phyloP scores from a whole-genome alignment of 2,888 invertebrate genomes.

The Dugesia japonica region DNA sequence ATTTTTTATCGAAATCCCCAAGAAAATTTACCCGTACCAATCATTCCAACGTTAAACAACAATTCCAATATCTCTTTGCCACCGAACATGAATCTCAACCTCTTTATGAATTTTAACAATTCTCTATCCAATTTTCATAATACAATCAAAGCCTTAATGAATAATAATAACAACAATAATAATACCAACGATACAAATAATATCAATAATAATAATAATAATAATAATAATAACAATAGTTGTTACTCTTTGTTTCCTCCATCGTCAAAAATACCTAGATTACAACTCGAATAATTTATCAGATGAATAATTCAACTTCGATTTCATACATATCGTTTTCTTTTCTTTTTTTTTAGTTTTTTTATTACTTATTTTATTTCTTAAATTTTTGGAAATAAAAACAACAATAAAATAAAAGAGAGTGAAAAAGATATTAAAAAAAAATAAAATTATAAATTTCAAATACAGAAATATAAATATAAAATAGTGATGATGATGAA shows the following conservation, averaged over 20 bases:
- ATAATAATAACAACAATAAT: slow-evolving; percentile 1
- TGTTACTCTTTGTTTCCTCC: background rate
- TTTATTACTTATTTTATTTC: slow-evolving; percentile 2
- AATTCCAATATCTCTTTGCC: slow-evolving; percentile 5
- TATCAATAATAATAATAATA: slow-evolving; percentile 3
- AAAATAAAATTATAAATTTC: too few relatives aligned
- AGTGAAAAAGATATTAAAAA: too few relatives aligned
- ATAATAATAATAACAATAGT: background rate
- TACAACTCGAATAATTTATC: background rate
- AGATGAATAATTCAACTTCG: background rate
- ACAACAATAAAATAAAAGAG: too few relatives aligned
- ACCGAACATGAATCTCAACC: background rate
- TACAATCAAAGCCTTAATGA: slow-evolving; percentile 4
- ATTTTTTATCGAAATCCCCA: background rate
- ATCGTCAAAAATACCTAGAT: slow-evolving; percentile 12
- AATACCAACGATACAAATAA: background rate
- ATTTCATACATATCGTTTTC: background rate
- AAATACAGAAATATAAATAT: background rate
- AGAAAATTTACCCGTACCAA: background rate
- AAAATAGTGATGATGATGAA: background rate
- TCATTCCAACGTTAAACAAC: background rate
- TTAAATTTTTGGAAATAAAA: background rate
- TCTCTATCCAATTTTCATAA: background rate
- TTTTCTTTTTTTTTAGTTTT: background rate
- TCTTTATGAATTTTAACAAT: slow-evolving; percentile 5